These are phyloP conservation scores for Scomber japonicus DNA, from an alignment of 2,113 vertebrate species.

Conservation along the genomic window DNA sequence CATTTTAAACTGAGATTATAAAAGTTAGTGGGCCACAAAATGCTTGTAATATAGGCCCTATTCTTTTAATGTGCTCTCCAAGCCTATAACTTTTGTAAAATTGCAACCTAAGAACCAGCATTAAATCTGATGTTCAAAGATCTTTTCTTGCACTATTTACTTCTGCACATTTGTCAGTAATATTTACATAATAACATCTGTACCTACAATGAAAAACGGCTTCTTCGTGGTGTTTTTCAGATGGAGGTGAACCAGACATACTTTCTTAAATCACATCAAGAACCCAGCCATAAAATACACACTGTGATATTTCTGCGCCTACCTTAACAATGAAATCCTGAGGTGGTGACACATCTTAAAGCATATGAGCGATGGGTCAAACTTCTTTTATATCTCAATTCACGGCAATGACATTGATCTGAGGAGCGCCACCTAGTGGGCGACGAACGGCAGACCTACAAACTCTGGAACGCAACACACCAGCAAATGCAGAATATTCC, in stretches of 20 bases:
- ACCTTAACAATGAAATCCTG: slow-evolving; percentile 68
- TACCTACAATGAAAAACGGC: too few species aligned
- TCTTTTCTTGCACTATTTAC: slow-evolving; percentile 21
- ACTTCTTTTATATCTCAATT: slow-evolving; percentile 77
- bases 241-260: not conserved
- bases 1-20: slow-evolving; percentile 4
- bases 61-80: slow-evolving; percentile 27
- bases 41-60: slow-evolving; percentile 7
- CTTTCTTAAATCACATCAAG: slow-evolving; percentile 14
- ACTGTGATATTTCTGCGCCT: slow-evolving; percentile 55
- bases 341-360: slow-evolving; percentile 50
- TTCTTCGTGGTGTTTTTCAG: slow-evolving; percentile 1
- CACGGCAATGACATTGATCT: slow-evolving; percentile 99
- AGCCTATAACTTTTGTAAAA: slow-evolving; percentile 12
- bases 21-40: slow-evolving; percentile 46
- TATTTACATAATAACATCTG: slow-evolving; percentile 6
- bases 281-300: slow-evolving; percentile 5
- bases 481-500: slow-evolving; percentile 62
- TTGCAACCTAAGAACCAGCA: slow-evolving; percentile 29
- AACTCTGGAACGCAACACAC: slow-evolving; percentile 11
- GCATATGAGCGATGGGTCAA: slow-evolving; percentile 42
- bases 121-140: slow-evolving; percentile 16
- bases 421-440: slow-evolving; percentile 95
- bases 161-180: slow-evolving; percentile 6
- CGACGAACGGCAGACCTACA: slow-evolving; percentile 25